Percentiles rank a stretch among this genome's conserved stretches.
Conservation (phyloP, 2,797 vertebrate genomes). For the Acanthiza pusilla region DNA sequence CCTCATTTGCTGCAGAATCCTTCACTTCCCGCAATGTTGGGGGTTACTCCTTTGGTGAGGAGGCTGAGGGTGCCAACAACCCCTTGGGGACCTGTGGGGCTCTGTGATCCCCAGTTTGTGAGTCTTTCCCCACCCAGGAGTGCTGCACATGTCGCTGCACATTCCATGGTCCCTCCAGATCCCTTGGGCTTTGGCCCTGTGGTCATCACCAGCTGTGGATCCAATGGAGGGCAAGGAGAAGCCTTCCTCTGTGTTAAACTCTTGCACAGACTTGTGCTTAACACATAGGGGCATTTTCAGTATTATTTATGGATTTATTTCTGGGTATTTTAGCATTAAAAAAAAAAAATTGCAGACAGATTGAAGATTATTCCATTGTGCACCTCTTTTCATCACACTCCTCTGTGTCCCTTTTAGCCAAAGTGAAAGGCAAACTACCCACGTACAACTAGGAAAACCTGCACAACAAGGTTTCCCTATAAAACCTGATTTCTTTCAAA, state of each 20-base stretch:
- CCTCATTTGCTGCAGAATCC: background rate
- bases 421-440: background rate
- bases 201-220: background rate
- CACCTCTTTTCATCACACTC: background rate
- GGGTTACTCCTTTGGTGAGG: background rate
- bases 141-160: background rate
- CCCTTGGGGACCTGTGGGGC: background rate
- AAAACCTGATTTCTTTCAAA: background rate
- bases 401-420: background rate
- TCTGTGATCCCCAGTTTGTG: background rate
- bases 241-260: background rate
- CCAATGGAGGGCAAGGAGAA: background rate
- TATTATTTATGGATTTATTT: background rate
- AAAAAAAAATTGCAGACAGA: background rate
- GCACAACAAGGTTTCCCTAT: background rate
- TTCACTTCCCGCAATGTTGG: rapidly evolving
- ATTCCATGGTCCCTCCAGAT: background rate
- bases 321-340: background rate
- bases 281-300: background rate
- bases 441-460: background rate
- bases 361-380: background rate
- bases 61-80: background rate
- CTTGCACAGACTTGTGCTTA: background rate
- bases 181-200: background rate
- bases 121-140: background rate